These are phyloP conservation scores for Tapirus indicus DNA, from an alignment of 2,797 vertebrate species.

Conservation along the genomic window DNA sequence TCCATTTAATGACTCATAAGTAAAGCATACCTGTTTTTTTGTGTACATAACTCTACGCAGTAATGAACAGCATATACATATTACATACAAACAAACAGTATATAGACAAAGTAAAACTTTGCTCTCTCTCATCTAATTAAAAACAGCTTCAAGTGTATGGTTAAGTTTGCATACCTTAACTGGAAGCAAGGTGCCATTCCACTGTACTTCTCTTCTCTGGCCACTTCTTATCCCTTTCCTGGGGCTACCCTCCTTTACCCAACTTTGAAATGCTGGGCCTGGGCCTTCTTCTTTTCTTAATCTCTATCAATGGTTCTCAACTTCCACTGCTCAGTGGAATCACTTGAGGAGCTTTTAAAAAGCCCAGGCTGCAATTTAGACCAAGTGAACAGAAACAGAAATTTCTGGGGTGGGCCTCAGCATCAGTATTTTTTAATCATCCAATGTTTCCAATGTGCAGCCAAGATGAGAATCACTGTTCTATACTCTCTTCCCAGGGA, in stretches of 20 bases:
- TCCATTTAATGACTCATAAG: conserved; percentile 37
- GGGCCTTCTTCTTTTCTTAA: conserved; percentile 12
- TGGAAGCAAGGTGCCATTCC: neutral
- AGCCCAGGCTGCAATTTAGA: conserved; percentile 34
- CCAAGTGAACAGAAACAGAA: conserved; percentile 49
- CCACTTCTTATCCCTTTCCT: neutral
- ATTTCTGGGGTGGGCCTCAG: neutral
- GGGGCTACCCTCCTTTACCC: neutral
- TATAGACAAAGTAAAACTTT: conserved; percentile 23
- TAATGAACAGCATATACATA: neutral
- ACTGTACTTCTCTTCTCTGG: neutral
- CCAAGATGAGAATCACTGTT: conserved; percentile 52
- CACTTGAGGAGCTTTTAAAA: neutral
- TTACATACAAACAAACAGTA: conserved; percentile 27
- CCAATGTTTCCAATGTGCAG: conserved; percentile 48
- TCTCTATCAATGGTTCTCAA: conserved; percentile 50
- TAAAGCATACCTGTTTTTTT: neutral
- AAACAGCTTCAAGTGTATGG: neutral
- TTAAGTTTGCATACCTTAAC: conserved; percentile 2
- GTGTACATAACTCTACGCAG: neutral
- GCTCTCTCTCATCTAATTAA: conserved; percentile 44
- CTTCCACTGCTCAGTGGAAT: conserved; percentile 26
- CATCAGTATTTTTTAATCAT: conserved; percentile 29
- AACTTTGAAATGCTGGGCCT: conserved; percentile 32
- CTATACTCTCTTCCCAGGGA: neutral